Conservation (phyloP, 2,113 vertebrate species). For the Seriola aureovittata region DNA sequence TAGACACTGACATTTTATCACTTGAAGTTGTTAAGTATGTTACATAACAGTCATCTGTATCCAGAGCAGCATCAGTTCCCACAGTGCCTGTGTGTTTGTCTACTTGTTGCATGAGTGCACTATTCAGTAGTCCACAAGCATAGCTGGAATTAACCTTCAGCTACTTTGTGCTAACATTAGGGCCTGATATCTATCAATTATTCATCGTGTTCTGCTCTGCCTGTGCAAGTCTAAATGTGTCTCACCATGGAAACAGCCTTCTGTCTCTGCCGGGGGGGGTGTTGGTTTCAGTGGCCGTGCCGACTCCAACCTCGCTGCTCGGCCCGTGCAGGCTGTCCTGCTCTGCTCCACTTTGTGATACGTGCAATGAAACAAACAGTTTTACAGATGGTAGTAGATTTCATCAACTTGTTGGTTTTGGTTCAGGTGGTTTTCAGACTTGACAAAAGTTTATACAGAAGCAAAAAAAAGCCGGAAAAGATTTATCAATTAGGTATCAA, state of each 20-base stretch:
- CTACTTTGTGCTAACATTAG: conserved; percentile 77
- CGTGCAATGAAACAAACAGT: not conserved
- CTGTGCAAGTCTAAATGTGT: conserved; percentile 71
- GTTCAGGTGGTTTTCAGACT: not conserved
- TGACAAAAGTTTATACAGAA: not conserved
- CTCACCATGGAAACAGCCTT: conserved; percentile 83
- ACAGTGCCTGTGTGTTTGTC: not conserved
- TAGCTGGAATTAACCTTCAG: conserved; percentile 69
- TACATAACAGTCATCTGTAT: not conserved
- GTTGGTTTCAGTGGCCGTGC: conserved; percentile 54
- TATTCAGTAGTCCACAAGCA: conserved; percentile 18
- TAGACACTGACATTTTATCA: not conserved
- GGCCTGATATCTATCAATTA: conserved; percentile 80
- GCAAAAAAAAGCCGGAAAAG: not conserved
- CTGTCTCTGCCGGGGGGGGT: conserved; percentile 63
- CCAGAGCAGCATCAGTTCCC: conserved; percentile 9
- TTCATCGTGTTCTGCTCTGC: conserved; percentile 74
- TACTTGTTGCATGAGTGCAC: conserved; percentile 45
- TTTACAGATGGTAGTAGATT: not conserved
- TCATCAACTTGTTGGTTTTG: not conserved
- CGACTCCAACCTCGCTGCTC: conserved; percentile 22
- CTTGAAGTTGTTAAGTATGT: not conserved
- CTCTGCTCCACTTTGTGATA: conserved; percentile 9
- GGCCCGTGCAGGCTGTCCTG: not conserved
- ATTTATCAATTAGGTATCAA: not conserved